These are phyloP conservation scores for Caiman crocodilus DNA, from an alignment of 2,797 vertebrate genomes.

Conservation along the genomic window DNA sequence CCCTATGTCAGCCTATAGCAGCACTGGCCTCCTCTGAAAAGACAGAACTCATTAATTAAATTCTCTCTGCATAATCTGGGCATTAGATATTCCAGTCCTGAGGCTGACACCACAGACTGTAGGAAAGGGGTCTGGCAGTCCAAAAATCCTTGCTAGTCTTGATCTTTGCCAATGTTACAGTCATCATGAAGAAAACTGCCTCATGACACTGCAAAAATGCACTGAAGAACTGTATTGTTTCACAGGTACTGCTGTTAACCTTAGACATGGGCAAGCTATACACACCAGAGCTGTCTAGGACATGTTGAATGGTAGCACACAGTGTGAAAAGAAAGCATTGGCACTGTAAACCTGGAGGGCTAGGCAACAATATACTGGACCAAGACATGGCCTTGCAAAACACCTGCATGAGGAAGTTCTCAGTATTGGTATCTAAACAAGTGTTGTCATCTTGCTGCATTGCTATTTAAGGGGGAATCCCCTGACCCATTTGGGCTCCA, in stretches of 20 bases:
- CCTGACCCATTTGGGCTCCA: neutral
- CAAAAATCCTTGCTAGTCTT: accelerated
- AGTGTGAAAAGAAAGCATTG: neutral
- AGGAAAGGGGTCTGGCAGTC: neutral
- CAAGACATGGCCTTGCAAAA: neutral
- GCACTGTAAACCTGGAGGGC: neutral
- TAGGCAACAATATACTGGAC: neutral
- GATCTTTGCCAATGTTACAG: neutral
- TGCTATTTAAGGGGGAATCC: neutral
- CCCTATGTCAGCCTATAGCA: too few relatives aligned
- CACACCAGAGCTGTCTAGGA: neutral
- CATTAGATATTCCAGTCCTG: neutral
- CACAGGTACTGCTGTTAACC: neutral
- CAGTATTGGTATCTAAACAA: neutral
- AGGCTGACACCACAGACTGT: accelerated
- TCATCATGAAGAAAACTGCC: neutral
- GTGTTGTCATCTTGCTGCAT: neutral
- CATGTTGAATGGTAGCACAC: neutral
- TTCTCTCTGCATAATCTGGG: neutral
- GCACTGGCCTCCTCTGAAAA: neutral
- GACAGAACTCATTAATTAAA: neutral
- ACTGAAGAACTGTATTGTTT: accelerated
- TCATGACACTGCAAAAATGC: accelerated
- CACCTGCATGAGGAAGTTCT: neutral
- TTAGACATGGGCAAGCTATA: neutral